Evolutionary conservation across 2,113 vertebrate species (phyloP).

Genomic region (Hemichromis elongatus): DNA sequence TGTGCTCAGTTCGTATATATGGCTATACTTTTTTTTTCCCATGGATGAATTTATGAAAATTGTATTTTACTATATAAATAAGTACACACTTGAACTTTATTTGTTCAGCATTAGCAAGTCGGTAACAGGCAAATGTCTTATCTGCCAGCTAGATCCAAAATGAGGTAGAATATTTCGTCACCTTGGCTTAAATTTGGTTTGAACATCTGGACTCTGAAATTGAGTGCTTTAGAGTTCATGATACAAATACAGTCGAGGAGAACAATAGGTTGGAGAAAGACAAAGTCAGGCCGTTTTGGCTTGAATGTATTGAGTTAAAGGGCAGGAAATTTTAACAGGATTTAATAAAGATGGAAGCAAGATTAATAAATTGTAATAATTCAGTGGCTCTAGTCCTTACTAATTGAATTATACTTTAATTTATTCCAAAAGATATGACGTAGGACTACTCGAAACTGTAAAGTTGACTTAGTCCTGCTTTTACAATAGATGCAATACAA

Average conservation of each 20-base stretch:
- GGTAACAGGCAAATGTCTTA: neutral
- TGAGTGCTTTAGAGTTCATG: neutral
- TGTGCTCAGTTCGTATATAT: neutral
- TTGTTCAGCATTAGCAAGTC: neutral
- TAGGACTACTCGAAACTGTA: neutral
- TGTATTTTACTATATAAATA: neutral
- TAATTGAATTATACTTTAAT: neutral
- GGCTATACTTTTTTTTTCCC: neutral
- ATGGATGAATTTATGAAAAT: neutral
- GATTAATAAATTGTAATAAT: neutral
- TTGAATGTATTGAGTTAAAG: neutral
- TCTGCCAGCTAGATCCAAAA: neutral
- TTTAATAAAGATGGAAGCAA: neutral
- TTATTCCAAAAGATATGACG: neutral
- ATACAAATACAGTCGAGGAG: neutral
- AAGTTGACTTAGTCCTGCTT: neutral
- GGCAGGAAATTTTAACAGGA: neutral
- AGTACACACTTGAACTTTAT: neutral
- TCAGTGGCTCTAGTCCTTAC: neutral
- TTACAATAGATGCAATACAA: neutral
- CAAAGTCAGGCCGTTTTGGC: neutral
- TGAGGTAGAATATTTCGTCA: neutral
- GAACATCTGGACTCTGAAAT: neutral
- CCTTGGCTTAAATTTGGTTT: neutral
- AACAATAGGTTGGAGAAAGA: neutral